Base-by-base conservation (phyloP, 2,113 vertebrate species). In the Motacilla tschutschensis region DNA sequence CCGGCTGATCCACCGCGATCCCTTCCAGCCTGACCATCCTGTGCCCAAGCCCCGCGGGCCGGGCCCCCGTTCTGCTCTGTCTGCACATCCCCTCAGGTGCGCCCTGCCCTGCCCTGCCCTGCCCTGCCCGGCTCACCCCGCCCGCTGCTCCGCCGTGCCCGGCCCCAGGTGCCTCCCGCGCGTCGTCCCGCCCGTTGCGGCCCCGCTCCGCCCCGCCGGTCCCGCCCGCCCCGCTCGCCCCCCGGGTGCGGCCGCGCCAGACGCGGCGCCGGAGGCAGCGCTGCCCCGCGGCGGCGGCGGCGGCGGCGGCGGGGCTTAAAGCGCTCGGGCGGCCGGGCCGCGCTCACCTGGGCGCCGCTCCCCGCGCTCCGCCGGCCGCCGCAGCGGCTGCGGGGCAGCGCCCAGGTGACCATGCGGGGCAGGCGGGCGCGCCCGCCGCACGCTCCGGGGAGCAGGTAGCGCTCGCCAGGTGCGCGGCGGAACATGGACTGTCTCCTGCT, bases 401-500 rank as follows among this genome's bases (percentile, higher is more conserved):
- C 90, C 78, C 91, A 54, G 78, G 89, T 51, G 72, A 83, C 77
- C 87, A 91, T 95, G 95, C 83, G 70, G 93, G 79, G 55, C 70
- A 12, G 36, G n/a, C 20, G 72, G 75, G 65, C 48, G 36, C 24
- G 38, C 10, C 73, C 51, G 75, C 88, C 73, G 85, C 86, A 66
- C 41, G 78, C 55, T 19, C 47, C 91, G 92, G 93, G 90, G 25
- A 94, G 95, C 96, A 96, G 97, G 95, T 97, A 96, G 97, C 96
- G 41, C 96, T 69, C 93, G n/a, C 94, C 94, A 95, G 96, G 95
- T 92, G 95, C 78, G 28, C 94, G 93, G 85, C 73, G 92, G 94
- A 93, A 93, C 95, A 98, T 98, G 98, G 98, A 98, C 95, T 96
- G 96, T 79, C 94, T 98, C 83, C 96, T 97, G 95, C 97, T 98